Percentiles rank a stretch among this genome's conserved stretches.
Evolutionary conservation across 2,113 vertebrate genomes (phyloP).

Genomic region (Atherinomorus stipes): DNA sequence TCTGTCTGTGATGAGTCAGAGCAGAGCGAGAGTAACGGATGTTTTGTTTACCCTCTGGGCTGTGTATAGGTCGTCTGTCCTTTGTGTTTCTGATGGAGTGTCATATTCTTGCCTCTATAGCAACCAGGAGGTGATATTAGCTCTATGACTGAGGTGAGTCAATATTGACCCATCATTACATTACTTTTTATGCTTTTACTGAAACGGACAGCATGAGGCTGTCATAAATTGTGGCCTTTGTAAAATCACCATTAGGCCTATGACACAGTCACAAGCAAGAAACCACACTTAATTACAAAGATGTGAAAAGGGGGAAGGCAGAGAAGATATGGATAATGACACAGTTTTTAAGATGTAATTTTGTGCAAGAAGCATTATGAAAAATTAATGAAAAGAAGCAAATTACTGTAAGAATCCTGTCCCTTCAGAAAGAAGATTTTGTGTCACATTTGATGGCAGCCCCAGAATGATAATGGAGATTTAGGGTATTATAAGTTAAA

Average conservation of each 20-base stretch:
- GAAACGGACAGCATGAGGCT: neutral
- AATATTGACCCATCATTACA: slow-evolving; percentile 28
- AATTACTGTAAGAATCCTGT: no score
- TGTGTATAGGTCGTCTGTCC: slow-evolving; percentile 1
- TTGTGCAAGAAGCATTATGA: no score
- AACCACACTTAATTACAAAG: no score
- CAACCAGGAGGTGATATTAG: slow-evolving; percentile 11
- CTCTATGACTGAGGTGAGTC: slow-evolving; percentile 21
- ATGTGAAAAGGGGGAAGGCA: no score
- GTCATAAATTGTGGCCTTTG: no score
- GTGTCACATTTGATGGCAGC: no score
- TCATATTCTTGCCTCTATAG: neutral
- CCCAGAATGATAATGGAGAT: neutral
- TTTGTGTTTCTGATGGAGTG: slow-evolving; percentile 12
- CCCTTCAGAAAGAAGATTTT: neutral
- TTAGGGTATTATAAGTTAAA: neutral
- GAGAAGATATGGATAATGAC: no score
- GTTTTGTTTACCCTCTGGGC: slow-evolving; percentile 19
- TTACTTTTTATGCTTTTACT: neutral
- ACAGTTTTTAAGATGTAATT: no score
- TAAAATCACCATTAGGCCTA: no score
- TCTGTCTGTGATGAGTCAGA: neutral
- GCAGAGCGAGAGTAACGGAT: slow-evolving; percentile 10
- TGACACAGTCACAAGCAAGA: no score
- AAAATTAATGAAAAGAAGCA: no score